These are phyloP conservation scores for Dasyprocta punctata DNA, from an alignment of 2,113 vertebrate genomes.

Conservation along the genomic window DNA sequence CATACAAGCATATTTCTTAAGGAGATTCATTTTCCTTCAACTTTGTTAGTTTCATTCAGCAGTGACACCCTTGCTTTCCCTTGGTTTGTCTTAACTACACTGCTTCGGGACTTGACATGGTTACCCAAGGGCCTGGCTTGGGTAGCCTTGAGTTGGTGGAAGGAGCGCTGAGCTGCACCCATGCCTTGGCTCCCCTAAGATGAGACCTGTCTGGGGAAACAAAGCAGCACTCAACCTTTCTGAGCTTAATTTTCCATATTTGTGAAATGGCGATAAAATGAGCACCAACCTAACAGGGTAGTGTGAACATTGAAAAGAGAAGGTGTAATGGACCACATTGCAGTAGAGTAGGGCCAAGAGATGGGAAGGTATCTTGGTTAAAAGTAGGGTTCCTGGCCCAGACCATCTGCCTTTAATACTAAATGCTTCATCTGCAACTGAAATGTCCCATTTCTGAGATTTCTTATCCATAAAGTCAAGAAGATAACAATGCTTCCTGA, in stretches of 20 bases:
- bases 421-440: not conserved
- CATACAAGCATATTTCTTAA: not conserved
- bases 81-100: not conserved
- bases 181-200: not conserved
- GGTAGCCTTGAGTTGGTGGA: not conserved
- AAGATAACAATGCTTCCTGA: too few relatives aligned
- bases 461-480: not conserved
- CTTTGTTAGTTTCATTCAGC: not conserved
- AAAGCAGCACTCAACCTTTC: not conserved
- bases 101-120: not conserved
- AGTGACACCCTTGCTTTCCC: not conserved
- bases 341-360: too few relatives aligned
- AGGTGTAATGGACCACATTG: not conserved
- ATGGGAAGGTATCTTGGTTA: rapidly evolving
- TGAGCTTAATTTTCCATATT: not conserved
- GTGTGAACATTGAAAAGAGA: not conserved
- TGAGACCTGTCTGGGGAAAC: not conserved
- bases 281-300: not conserved
- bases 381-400: not conserved
- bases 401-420: not conserved
- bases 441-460: not conserved
- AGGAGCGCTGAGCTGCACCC: not conserved
- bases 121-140: not conserved
- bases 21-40: not conserved
- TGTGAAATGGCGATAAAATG: not conserved